Conservation (phyloP, 2,888 invertebrate species). For the Cerastis rubricosa region DNA sequence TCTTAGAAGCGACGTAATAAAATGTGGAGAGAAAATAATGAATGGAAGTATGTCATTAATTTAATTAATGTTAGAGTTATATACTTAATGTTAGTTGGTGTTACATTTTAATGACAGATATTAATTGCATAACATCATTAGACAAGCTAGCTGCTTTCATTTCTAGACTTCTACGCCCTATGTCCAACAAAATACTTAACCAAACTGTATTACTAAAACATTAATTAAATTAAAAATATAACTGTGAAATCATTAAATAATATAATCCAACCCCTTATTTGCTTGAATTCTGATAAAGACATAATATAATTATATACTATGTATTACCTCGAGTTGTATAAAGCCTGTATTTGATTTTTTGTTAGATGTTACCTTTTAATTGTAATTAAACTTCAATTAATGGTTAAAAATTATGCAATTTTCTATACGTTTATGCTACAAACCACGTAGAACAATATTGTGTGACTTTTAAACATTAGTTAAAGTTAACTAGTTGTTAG, state of each 20-base stretch:
- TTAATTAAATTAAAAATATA: conserved; percentile 55
- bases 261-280: conserved; percentile 11
- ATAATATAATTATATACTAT: conserved; percentile 22
- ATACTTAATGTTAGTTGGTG: conserved; percentile 28
- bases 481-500: conserved; percentile 43
- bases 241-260: conserved; percentile 8
- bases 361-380: conserved; percentile 46
- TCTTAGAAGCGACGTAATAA: neutral
- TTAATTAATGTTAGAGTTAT: conserved; percentile 63
- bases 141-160: conserved; percentile 62
- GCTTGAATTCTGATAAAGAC: conserved; percentile 36
- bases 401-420: conserved; percentile 39
- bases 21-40: conserved; percentile 3
- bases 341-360: conserved; percentile 53
- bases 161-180: conserved; percentile 26
- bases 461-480: conserved; percentile 45
- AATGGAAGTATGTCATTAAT: conserved; percentile 36
- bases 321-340: conserved; percentile 49
- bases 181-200: conserved; percentile 27
- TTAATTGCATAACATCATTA: conserved; percentile 43
- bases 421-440: conserved; percentile 60
- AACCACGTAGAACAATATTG: conserved; percentile 52
- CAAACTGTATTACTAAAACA: conserved; percentile 53
- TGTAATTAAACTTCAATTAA: conserved; percentile 39
- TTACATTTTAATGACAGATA: conserved; percentile 32